Conservation (phyloP, 2,113 vertebrate genomes). For the Cryptomyrus ogoouensis region DNA sequence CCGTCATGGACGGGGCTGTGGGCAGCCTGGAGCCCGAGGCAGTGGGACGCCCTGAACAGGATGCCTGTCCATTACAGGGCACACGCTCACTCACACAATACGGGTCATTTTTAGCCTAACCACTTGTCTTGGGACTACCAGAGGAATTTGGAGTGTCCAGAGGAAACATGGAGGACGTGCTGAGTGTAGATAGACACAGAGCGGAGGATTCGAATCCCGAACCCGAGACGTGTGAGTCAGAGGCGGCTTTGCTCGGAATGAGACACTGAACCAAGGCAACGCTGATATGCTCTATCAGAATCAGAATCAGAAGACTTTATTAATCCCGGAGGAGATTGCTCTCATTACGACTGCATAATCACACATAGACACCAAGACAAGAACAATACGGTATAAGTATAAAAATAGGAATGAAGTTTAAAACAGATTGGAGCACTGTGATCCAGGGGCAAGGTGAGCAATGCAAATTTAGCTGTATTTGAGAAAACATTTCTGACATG, state of each 20-base stretch:
- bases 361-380: too few relatives aligned
- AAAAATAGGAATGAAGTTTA: too few relatives aligned
- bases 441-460: too few relatives aligned
- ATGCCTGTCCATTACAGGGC: not conserved
- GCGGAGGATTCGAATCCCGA: not conserved
- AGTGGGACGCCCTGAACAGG: not conserved
- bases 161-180: not conserved
- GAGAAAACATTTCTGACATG: not conserved
- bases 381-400: too few relatives aligned
- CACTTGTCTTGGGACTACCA: not conserved
- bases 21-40: not conserved
- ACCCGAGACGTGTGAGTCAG: not conserved
- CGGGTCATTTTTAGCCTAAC: not conserved
- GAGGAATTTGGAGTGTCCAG: not conserved
- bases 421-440: too few relatives aligned
- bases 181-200: not conserved
- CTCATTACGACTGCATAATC: too few relatives aligned
- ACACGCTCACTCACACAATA: not conserved
- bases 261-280: too few relatives aligned
- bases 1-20: not conserved
- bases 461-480: not conserved
- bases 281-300: too few relatives aligned
- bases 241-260: not conserved
- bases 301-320: too few relatives aligned
- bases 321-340: too few relatives aligned